Evolutionary conservation across 2,888 invertebrate species (phyloP).

Genomic region (Falcaria lacertinaria): DNA sequence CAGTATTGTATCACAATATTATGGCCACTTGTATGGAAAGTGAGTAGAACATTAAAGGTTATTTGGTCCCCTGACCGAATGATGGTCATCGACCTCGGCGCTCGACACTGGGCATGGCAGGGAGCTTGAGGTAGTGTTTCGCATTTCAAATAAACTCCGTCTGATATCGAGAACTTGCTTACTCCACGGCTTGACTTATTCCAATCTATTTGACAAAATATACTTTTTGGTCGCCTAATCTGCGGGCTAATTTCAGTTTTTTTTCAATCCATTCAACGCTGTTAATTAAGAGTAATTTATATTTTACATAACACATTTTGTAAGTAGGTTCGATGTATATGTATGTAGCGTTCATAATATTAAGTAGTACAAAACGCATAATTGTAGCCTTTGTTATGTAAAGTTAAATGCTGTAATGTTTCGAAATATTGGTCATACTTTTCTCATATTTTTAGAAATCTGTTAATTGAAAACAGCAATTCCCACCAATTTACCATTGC

Average conservation of each 20-base stretch:
- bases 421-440: neutral
- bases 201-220: no score
- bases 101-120: conserved; percentile 47
- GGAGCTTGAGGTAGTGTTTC: conserved; percentile 44
- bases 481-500: neutral
- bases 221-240: no score
- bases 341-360: no score
- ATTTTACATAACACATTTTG: neutral
- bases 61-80: conserved; percentile 25
- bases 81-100: conserved; percentile 59
- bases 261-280: no score
- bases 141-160: conserved; percentile 50
- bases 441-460: neutral
- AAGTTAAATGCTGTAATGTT: neutral
- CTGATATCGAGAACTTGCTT: conserved; percentile 1
- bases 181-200: no score
- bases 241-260: no score
- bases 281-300: neutral
- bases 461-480: neutral
- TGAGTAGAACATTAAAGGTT: conserved; percentile 21
- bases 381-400: neutral
- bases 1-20: no score
- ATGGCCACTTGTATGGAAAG: no score
- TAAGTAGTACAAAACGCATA: neutral
- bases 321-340: neutral